Percentiles rank a stretch among this genome's conserved stretches.
Evolutionary conservation across 2,113 vertebrate genomes (phyloP).

Genomic region (Merops nubicus): DNA sequence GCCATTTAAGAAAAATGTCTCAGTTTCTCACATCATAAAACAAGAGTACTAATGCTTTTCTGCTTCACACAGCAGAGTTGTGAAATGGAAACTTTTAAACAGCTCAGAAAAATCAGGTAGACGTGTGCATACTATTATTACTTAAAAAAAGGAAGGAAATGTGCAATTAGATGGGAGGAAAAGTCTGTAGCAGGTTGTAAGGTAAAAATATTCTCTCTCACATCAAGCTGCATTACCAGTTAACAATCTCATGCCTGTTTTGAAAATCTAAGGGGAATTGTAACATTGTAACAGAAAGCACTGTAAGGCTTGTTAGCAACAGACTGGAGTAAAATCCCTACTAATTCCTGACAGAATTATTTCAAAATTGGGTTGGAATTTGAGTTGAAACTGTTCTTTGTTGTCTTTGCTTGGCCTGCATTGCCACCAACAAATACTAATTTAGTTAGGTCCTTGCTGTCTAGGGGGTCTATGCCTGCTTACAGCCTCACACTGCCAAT

Average conservation of each 20-base stretch:
- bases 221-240: not conserved
- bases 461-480: not conserved
- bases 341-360: not conserved
- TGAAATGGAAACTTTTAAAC: not conserved
- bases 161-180: slow-evolving; percentile 1
- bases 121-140: not conserved
- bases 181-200: not conserved
- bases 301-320: not conserved
- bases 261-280: not conserved
- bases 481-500: not conserved
- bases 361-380: slow-evolving; percentile 3
- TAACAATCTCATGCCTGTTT: not conserved
- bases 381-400: not conserved
- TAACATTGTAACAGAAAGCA: not conserved
- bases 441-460: not conserved
- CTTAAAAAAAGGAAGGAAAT: slow-evolving; percentile 30
- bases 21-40: not conserved
- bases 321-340: not conserved
- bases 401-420: not conserved
- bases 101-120: not conserved
- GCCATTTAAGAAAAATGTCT: not conserved
- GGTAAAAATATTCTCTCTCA: not conserved
- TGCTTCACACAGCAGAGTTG: not conserved
- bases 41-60: not conserved
- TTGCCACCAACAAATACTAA: not conserved